phyloP scores from a whole-genome alignment of 2,888 invertebrate species.

The Drosophila ochracea region DNA sequence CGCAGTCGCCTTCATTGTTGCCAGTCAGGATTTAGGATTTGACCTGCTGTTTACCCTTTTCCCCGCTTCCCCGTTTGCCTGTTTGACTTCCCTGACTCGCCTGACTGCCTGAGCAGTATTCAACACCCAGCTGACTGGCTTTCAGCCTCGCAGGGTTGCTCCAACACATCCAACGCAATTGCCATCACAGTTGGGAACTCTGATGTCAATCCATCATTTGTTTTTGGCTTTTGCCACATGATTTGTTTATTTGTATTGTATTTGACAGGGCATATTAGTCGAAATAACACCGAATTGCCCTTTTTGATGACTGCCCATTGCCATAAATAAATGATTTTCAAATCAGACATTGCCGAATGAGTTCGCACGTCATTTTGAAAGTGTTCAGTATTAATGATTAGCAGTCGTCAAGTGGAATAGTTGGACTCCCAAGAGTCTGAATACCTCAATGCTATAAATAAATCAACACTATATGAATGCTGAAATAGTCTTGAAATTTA shows the following conservation, averaged over 20 bases:
- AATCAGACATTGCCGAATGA: slow-evolving; percentile 62
- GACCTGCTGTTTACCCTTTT: slow-evolving; percentile 25
- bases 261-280: slow-evolving; percentile 56
- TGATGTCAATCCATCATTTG: slow-evolving; percentile 75
- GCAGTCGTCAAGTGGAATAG: slow-evolving; percentile 41
- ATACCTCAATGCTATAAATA: slow-evolving; percentile 23
- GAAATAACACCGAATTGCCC: slow-evolving; percentile 51
- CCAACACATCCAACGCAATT: background rate
- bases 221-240: slow-evolving; percentile 45
- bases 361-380: slow-evolving; percentile 25
- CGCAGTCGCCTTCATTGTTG: slow-evolving; percentile 55
- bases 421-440: slow-evolving; percentile 24
- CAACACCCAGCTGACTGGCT: slow-evolving; percentile 10
- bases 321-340: slow-evolving; percentile 80
- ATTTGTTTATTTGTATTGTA: slow-evolving; percentile 61
- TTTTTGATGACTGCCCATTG: slow-evolving; percentile 41
- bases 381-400: slow-evolving; percentile 54
- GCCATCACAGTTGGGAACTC: slow-evolving; percentile 6
- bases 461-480: slow-evolving; percentile 33
- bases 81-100: slow-evolving; percentile 43
- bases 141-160: background rate
- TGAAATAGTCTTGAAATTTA: background rate
- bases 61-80: slow-evolving; percentile 38
- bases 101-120: slow-evolving; percentile 36
- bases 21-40: slow-evolving; percentile 66